A percentile compares a stretch with the other conserved stretches of the same genome.
These are phyloP conservation scores for Nineta flava DNA, from an alignment of 2,888 invertebrate genomes.

Conservation along the genomic window DNA sequence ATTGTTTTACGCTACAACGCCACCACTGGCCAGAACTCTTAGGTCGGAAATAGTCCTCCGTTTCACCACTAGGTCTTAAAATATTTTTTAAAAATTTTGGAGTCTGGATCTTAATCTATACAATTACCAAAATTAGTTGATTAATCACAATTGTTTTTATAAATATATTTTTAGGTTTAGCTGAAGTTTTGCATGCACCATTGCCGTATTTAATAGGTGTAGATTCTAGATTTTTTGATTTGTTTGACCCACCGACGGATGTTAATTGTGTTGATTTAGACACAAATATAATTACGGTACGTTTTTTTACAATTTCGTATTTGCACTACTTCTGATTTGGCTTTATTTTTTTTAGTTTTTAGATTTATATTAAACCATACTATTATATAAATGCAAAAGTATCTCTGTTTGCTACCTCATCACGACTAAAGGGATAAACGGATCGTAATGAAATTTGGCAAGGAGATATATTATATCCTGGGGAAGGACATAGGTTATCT, in stretches of 20 bases:
- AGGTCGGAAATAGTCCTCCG: too few species aligned
- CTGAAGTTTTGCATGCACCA: slow-evolving; percentile 94
- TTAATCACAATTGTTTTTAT: too few species aligned
- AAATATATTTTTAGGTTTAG: slow-evolving; percentile 43
- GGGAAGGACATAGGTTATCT: too few species aligned
- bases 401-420: too few species aligned
- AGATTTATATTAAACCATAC: background rate
- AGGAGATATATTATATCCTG: too few species aligned
- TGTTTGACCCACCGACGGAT: slow-evolving; percentile 91
- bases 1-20: too few species aligned
- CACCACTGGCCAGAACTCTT: too few species aligned
- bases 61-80: too few species aligned
- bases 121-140: too few species aligned
- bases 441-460: too few species aligned
- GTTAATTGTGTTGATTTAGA: slow-evolving; percentile 97
- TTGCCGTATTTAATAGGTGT: slow-evolving; percentile 94
- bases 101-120: background rate
- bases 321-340: background rate
- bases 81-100: background rate
- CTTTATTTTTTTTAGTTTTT: background rate
- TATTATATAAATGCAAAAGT: too few species aligned
- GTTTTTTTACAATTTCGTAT: slow-evolving; percentile 17
- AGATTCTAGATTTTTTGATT: slow-evolving; percentile 92
- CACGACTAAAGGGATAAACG: too few species aligned
- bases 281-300: slow-evolving; percentile 84